phyloP scores from a whole-genome alignment of 2,888 invertebrate genomes.

The Pyrrhosoma nymphula region DNA sequence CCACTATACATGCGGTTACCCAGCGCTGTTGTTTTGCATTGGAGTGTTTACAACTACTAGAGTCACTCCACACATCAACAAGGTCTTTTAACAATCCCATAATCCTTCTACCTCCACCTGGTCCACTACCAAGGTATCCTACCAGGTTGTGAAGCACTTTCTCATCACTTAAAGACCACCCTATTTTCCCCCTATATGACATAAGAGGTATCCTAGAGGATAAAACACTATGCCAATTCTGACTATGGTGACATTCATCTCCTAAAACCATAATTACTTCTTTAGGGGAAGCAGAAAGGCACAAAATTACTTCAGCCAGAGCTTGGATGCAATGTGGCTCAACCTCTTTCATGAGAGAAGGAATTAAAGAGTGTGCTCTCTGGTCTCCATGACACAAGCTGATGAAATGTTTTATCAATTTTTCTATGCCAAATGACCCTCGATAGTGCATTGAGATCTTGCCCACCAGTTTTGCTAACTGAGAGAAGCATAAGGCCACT shows the following conservation, averaged over 20 bases:
- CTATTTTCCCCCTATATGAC: conserved; percentile 75
- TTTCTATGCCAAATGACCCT: conserved; percentile 78
- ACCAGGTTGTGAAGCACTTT: conserved; percentile 45
- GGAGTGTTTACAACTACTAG: conserved; percentile 82
- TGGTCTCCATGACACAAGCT: background rate
- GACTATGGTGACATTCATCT: conserved; percentile 78
- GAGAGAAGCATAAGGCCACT: conserved; percentile 75
- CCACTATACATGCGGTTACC: conserved; percentile 82
- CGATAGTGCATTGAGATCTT: conserved; percentile 81
- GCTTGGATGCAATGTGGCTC: conserved; percentile 82
- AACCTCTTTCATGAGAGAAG: conserved; percentile 80
- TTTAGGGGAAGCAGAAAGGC: conserved; percentile 75
- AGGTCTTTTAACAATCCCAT: conserved; percentile 81
- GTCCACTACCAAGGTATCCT: conserved; percentile 74
- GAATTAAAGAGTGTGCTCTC: conserved; percentile 72
- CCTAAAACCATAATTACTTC: conserved; percentile 78
- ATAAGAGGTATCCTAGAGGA: conserved; percentile 82
- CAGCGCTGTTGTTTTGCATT: conserved; percentile 86
- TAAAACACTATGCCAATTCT: conserved; percentile 85
- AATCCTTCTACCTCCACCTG: conserved; percentile 73
- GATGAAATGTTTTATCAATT: conserved; percentile 77
- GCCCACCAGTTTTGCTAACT: conserved; percentile 81
- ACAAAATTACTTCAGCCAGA: conserved; percentile 81
- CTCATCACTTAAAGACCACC: conserved; percentile 26
- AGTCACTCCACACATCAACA: conserved; percentile 85